Conservation (phyloP, 30 jellyfish, hydroid and myxozoan species). For the Turritopsis dohrnii region DNA sequence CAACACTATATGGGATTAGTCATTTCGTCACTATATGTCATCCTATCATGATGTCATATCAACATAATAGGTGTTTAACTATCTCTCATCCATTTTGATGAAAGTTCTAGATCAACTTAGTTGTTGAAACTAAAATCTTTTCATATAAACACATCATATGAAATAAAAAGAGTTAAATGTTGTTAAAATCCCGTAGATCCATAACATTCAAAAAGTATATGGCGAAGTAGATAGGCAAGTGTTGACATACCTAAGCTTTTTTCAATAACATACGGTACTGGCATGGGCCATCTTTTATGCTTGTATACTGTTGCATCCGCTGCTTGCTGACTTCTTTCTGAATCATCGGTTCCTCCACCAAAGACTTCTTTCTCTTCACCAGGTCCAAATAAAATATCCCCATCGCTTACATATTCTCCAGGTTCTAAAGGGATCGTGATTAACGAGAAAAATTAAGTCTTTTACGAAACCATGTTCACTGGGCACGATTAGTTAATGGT, state of each 20-base stretch:
- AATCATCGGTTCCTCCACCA: background rate
- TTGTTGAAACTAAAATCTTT: too few relatives aligned
- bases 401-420: background rate
- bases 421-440: background rate
- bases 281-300: background rate
- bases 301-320: background rate
- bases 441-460: background rate
- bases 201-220: too few relatives aligned
- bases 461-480: too few relatives aligned
- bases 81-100: too few relatives aligned
- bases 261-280: background rate
- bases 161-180: too few relatives aligned
- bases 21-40: background rate
- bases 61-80: too few relatives aligned
- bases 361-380: background rate
- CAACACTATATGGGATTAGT: background rate
- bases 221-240: background rate
- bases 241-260: background rate
- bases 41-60: too few relatives aligned
- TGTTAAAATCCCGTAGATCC: too few relatives aligned
- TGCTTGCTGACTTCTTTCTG: background rate
- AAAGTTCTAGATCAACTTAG: too few relatives aligned
- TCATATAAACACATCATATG: too few relatives aligned
- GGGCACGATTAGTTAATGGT: too few relatives aligned
- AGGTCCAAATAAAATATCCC: background rate